phyloP scores from a whole-genome alignment of 2,797 vertebrate genomes.

The Thaleichthys pacificus region DNA sequence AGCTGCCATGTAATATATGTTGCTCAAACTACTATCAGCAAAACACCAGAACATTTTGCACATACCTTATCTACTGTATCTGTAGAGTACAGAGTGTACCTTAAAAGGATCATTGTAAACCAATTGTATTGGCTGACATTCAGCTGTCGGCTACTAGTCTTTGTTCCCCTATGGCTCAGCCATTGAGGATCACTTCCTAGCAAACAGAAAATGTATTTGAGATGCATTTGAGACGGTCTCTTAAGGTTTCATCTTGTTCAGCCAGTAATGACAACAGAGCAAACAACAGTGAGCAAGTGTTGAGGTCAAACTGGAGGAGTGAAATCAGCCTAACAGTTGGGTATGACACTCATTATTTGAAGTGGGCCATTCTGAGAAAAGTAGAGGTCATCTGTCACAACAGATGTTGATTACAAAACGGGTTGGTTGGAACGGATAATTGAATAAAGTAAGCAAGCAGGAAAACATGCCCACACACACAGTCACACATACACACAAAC shows the following conservation, averaged over 20 bases:
- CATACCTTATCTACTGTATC: too few relatives aligned
- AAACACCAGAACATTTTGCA: too few relatives aligned
- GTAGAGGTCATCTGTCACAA: slow-evolving; percentile 71
- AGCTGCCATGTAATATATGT: too few relatives aligned
- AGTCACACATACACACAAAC: slow-evolving; percentile 6
- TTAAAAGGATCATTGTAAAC: too few relatives aligned
- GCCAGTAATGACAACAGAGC: slow-evolving; percentile 58
- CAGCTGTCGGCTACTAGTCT: background rate
- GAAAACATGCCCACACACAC: slow-evolving; percentile 21
- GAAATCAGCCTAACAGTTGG: slow-evolving; percentile 75
- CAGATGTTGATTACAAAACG: slow-evolving; percentile 76
- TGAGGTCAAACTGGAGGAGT: slow-evolving; percentile 60
- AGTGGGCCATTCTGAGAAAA: slow-evolving; percentile 74
- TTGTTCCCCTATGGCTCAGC: background rate
- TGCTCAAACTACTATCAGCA: too few relatives aligned
- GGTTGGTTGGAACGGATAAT: slow-evolving; percentile 66
- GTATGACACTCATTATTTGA: slow-evolving; percentile 77
- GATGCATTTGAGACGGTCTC: slow-evolving; percentile 23
- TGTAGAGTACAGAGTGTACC: too few relatives aligned
- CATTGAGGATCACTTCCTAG: background rate
- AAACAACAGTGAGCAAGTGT: slow-evolving; percentile 57
- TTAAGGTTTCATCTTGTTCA: slow-evolving; percentile 53
- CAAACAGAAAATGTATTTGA: slow-evolving; percentile 24
- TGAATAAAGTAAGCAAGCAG: slow-evolving; percentile 46
- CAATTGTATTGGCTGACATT: too few relatives aligned